Conservation (phyloP, 92 coral and sea anemone genomes). For the Umimayanthus kanabou region DNA sequence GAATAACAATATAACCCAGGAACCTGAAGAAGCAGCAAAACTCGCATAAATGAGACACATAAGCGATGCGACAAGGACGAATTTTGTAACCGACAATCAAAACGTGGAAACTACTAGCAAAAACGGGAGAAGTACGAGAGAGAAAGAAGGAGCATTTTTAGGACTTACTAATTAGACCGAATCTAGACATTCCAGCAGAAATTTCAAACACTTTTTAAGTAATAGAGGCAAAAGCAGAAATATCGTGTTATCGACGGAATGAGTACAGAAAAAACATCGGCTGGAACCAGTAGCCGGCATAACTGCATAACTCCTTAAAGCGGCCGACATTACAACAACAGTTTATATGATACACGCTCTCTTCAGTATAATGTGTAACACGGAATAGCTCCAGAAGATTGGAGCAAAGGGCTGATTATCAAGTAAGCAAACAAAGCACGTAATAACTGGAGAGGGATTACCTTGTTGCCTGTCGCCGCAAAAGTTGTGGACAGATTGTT, state of each 20-base stretch:
- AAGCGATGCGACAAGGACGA: not conserved
- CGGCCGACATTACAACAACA: not conserved
- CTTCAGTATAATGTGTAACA: too few species aligned
- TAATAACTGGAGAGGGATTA: not conserved
- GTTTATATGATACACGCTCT: not conserved
- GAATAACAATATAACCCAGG: not conserved
- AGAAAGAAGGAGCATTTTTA: too few species aligned
- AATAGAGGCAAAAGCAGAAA: too few species aligned
- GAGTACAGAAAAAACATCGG: not conserved
- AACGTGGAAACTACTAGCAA: not conserved
- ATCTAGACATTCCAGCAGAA: not conserved
- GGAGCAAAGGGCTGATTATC: not conserved
- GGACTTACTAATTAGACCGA: not conserved
- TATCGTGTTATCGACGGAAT: not conserved
- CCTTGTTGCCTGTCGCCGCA: not conserved
- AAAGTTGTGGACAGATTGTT: not conserved
- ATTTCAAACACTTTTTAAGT: too few species aligned
- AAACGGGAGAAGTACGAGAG: too few species aligned
- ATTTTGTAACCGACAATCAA: not conserved
- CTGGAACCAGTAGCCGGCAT: too few species aligned
- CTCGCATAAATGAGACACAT: not conserved
- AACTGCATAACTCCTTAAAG: not conserved
- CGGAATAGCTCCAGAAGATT: not conserved
- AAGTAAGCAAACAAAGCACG: not conserved
- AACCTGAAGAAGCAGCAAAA: not conserved